A percentile compares a stretch with the other conserved stretches of the same genome.
Evolutionary conservation across 2,113 vertebrate species (phyloP).

Genomic region (Cheirogaleus medius): DNA sequence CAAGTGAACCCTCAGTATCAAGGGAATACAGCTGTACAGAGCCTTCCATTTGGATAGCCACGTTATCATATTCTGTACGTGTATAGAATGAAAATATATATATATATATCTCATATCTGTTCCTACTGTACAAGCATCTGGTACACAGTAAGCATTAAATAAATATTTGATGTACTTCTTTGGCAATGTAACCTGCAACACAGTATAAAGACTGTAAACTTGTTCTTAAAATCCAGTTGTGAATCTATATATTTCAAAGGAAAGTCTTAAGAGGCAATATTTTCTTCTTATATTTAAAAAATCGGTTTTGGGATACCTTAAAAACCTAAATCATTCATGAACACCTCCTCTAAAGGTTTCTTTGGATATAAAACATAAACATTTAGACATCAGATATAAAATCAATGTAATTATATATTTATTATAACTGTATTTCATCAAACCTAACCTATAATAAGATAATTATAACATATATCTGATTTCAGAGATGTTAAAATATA

Average conservation of each 20-base stretch:
- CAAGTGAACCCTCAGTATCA: background rate
- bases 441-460: background rate
- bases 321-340: background rate
- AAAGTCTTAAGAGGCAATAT: background rate
- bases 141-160: background rate
- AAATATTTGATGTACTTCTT: background rate
- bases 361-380: background rate
- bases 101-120: fast-evolving
- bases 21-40: background rate
- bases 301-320: background rate
- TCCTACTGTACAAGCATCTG: background rate
- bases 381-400: background rate
- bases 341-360: background rate
- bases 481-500: slow-evolving; percentile 19
- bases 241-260: background rate
- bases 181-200: background rate
- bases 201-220: background rate
- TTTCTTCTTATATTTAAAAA: slow-evolving; percentile 19
- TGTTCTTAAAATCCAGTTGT: slow-evolving; percentile 19
- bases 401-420: background rate
- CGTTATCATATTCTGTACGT: background rate
- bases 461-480: background rate
- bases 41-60: background rate
- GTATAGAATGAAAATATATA: too few relatives aligned
- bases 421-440: slow-evolving; percentile 7